phyloP scores from a whole-genome alignment of 2,797 vertebrate species.

The Melanogrammus aeglefinus region DNA sequence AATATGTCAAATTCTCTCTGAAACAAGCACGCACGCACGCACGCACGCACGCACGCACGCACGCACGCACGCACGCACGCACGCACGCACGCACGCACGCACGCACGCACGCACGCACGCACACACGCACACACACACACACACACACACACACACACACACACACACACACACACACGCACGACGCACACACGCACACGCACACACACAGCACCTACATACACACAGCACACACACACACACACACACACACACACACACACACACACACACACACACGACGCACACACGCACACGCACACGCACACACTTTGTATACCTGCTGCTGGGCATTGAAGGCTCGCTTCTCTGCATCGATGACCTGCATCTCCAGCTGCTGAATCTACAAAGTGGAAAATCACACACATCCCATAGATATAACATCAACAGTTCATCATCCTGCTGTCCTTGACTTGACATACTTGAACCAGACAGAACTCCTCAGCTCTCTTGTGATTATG shows the following conservation, averaged over 20 bases:
- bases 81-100: too few species aligned
- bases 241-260: slow-evolving; percentile 1
- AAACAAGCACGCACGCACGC: too few species aligned
- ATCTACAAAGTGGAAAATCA: slow-evolving; percentile 74
- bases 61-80: neutral
- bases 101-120: too few species aligned
- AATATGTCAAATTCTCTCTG: too few species aligned
- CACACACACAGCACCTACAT: too few species aligned
- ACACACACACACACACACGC: slow-evolving; percentile 6
- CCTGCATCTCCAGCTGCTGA: slow-evolving; percentile 92
- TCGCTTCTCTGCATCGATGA: slow-evolving; percentile 87
- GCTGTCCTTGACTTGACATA: neutral
- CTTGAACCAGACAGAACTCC: slow-evolving; percentile 9
- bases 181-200: slow-evolving; percentile 1
- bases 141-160: too few species aligned
- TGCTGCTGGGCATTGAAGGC: slow-evolving; percentile 90
- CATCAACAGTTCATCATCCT: neutral
- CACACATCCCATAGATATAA: neutral
- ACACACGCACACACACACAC: slow-evolving; percentile 7
- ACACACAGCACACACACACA: too few species aligned
- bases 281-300: neutral
- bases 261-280: neutral
- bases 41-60: neutral
- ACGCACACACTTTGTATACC: slow-evolving; percentile 64
- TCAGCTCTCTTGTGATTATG: slow-evolving; percentile 9